These are phyloP conservation scores for Drosophila trichaetosa DNA, from an alignment of 2,888 invertebrate species.

Conservation along the genomic window DNA sequence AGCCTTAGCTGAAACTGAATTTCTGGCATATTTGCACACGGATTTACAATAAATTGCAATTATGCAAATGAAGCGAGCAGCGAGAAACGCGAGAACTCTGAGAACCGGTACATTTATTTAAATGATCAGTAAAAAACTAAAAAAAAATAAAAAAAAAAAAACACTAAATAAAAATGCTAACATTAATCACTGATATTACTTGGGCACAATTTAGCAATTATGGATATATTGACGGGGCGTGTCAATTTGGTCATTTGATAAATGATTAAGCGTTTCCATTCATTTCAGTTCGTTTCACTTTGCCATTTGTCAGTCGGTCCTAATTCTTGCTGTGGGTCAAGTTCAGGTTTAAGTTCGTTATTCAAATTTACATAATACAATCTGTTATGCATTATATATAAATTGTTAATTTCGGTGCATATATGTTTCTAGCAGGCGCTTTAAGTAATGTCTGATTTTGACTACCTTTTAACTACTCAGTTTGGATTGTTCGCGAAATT, in stretches of 20 bases:
- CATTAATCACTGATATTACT: slow-evolving; percentile 68
- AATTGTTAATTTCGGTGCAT: not conserved
- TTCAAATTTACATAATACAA: not conserved
- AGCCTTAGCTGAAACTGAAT: slow-evolving; percentile 37
- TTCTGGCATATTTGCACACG: slow-evolving; percentile 74
- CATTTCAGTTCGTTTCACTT: slow-evolving; percentile 14
- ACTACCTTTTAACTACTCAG: not conserved
- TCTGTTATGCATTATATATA: not conserved
- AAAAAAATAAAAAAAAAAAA: slow-evolving; percentile 4
- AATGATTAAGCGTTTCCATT: slow-evolving; percentile 53
- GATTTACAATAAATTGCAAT: slow-evolving; percentile 78
- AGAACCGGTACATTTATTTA: slow-evolving; percentile 38
- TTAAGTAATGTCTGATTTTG: not conserved
- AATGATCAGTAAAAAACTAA: not conserved
- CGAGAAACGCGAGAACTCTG: slow-evolving; percentile 19
- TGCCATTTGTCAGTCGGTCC: slow-evolving; percentile 25
- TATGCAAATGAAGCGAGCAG: slow-evolving; percentile 65
- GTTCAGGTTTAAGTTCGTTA: slow-evolving; percentile 19
- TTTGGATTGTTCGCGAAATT: not conserved
- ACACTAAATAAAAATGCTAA: slow-evolving; percentile 25
- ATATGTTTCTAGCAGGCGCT: slow-evolving; percentile 4
- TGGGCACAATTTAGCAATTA: slow-evolving; percentile 70
- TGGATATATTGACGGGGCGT: slow-evolving; percentile 72
- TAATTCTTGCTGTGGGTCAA: slow-evolving; percentile 43
- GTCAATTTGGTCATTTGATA: slow-evolving; percentile 65